A percentile compares a stretch with the other conserved stretches of the same genome.
Conservation (phyloP, 2,113 vertebrate genomes). For the Glareola pratincola region DNA sequence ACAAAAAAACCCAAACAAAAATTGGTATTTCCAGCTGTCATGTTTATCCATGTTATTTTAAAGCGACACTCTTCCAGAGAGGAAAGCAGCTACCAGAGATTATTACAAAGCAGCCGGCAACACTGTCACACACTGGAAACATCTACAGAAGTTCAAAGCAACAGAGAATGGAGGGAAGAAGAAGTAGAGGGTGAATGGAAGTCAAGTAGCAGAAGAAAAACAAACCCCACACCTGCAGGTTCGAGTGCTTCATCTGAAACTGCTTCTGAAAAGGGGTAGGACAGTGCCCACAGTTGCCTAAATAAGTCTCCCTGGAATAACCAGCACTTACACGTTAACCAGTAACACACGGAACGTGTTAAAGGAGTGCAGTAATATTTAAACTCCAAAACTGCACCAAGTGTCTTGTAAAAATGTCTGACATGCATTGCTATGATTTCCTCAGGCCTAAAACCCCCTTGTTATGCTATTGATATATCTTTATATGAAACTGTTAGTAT, state of each 20-base stretch:
- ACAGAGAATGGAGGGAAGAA: background rate
- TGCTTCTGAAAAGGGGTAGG: background rate
- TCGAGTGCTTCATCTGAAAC: background rate
- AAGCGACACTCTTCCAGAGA: background rate
- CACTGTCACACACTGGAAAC: background rate
- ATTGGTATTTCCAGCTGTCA: background rate
- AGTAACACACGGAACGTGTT: background rate
- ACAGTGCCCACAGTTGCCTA: background rate
- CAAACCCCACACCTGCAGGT: background rate
- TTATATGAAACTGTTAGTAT: background rate
- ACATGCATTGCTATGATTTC: background rate
- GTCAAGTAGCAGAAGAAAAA: background rate
- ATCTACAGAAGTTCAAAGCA: background rate
- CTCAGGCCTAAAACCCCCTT: background rate
- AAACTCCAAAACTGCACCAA: background rate
- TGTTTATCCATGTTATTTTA: background rate
- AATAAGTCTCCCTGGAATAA: conserved; percentile 17
- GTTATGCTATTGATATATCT: background rate
- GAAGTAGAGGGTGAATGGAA: background rate
- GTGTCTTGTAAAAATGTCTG: background rate
- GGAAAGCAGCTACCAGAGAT: background rate
- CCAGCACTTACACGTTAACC: background rate
- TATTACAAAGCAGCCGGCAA: background rate
- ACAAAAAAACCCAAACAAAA: background rate
- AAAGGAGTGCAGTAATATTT: background rate